Conservation (phyloP, 2,888 invertebrate genomes). For the Silvanus unidentatus region DNA sequence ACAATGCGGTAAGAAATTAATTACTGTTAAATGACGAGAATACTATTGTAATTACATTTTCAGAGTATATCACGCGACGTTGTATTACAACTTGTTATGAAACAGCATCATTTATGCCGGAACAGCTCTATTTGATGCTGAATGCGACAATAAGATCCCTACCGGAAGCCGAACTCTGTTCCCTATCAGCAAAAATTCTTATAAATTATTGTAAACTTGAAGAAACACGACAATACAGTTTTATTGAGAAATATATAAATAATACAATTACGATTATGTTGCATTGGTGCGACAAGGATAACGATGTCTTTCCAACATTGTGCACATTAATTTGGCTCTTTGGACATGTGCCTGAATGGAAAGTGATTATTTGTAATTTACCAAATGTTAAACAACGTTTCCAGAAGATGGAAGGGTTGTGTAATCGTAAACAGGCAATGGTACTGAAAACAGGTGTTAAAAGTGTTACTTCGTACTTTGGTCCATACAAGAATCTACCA, state of each 20-base stretch:
- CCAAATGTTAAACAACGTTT: conserved; percentile 33
- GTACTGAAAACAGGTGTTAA: conserved; percentile 22
- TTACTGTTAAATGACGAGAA: background rate
- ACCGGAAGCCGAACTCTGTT: conserved; percentile 55
- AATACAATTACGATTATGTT: conserved; percentile 59
- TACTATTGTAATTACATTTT: conserved; percentile 19
- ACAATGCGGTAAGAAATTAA: background rate
- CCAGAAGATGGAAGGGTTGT: conserved; percentile 30
- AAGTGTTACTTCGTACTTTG: conserved; percentile 26
- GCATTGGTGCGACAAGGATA: conserved; percentile 63
- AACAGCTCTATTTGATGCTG: conserved; percentile 42
- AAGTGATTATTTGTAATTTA: conserved; percentile 39
- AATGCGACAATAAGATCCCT: conserved; percentile 52
- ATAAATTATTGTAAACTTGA: conserved; percentile 62
- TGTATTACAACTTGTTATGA: conserved; percentile 37
- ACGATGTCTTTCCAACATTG: conserved; percentile 57
- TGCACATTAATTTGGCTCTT: conserved; percentile 65
- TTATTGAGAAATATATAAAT: conserved; percentile 55
- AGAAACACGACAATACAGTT: conserved; percentile 55
- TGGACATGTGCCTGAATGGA: conserved; percentile 50
- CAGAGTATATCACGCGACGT: conserved; percentile 45
- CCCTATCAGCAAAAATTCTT: conserved; percentile 53
- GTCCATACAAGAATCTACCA: conserved; percentile 16
- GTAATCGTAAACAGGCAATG: conserved; percentile 39
- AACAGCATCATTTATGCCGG: conserved; percentile 38